These are phyloP conservation scores for Kobus ellipsiprymnus DNA, from an alignment of 2,113 vertebrate species.

Conservation along the genomic window DNA sequence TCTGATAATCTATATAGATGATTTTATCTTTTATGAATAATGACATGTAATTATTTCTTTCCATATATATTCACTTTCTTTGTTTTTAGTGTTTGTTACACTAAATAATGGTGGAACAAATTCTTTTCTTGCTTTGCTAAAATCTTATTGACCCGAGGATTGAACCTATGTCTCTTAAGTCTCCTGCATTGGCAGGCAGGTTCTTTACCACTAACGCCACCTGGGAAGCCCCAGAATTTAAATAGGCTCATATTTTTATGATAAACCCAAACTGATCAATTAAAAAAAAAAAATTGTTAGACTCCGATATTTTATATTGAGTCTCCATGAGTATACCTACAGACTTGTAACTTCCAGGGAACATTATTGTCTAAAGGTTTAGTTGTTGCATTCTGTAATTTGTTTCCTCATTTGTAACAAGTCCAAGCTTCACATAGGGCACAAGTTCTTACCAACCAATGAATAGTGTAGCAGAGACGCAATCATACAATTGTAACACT, in stretches of 20 bases:
- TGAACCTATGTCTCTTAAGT: neutral
- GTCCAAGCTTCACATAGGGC: neutral
- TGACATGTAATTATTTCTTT: neutral
- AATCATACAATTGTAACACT: neutral
- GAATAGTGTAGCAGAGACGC: neutral
- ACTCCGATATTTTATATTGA: neutral
- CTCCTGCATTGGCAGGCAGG: neutral
- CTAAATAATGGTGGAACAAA: neutral
- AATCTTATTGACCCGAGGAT: neutral
- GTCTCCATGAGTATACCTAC: neutral
- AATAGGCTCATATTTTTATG: neutral
- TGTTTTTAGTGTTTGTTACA: neutral
- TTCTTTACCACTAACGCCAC: neutral
- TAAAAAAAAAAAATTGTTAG: neutral
- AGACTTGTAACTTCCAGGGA: neutral
- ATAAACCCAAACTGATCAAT: neutral
- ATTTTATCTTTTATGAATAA: neutral
- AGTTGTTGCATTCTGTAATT: neutral
- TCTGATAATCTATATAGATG: neutral
- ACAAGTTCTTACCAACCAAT: neutral
- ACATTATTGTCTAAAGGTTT: neutral
- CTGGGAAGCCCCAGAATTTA: neutral
- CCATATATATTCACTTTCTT: neutral
- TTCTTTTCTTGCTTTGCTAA: neutral
- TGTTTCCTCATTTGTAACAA: neutral